These are phyloP conservation scores for Barypeithes pellucidus DNA, from an alignment of 2,888 invertebrate species.

Conservation along the genomic window DNA sequence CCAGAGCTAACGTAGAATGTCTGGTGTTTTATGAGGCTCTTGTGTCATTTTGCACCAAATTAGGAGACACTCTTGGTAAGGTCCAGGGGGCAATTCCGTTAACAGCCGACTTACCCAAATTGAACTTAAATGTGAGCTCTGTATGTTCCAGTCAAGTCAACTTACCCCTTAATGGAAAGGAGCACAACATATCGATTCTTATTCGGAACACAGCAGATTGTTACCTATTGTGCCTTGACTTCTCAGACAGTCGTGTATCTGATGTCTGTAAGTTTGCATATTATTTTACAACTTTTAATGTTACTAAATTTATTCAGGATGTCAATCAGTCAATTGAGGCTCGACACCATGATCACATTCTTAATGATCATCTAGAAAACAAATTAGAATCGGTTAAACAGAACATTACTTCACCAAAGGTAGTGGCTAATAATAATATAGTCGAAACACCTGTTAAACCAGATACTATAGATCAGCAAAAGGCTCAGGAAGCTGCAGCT, in stretches of 20 bases:
- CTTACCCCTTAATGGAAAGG: conserved; percentile 21
- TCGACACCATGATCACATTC: background rate
- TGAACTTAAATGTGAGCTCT: conserved; percentile 11
- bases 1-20: conserved; percentile 56
- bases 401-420: too few species aligned
- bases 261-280: conserved; percentile 44
- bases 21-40: conserved; percentile 58
- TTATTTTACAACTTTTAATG: conserved; percentile 42
- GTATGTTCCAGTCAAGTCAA: conserved; percentile 40
- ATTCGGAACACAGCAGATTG: conserved; percentile 19
- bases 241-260: conserved; percentile 3
- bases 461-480: background rate
- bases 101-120: background rate
- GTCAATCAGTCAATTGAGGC: background rate
- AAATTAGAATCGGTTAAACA: too few species aligned
- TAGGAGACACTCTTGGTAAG: conserved; percentile 27
- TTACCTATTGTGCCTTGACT: conserved; percentile 31
- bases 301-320: conserved; percentile 7
- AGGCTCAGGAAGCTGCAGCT: background rate
- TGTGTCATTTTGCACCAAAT: conserved; percentile 52
- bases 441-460: background rate
- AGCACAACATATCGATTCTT: conserved; percentile 41
- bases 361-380: too few species aligned
- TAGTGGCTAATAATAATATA: background rate
- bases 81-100: conserved; percentile 16